phyloP scores from a whole-genome alignment of 2,888 invertebrate species.

The Drosophila rubida region DNA sequence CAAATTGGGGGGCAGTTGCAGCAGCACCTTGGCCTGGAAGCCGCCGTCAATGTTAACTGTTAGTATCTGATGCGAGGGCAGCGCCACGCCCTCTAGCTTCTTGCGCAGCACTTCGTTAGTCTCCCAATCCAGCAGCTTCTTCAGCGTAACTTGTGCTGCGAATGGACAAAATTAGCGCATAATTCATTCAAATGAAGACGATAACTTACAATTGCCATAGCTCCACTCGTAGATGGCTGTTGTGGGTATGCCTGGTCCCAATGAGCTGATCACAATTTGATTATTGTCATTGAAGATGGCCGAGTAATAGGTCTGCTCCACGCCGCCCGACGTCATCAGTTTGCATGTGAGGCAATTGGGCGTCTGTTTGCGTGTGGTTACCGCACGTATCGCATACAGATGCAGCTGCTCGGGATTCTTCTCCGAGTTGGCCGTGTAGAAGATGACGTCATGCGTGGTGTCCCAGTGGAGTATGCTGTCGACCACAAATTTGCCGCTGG shows the following conservation, averaged over 20 bases:
- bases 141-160: constrained; percentile 77
- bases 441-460: constrained; percentile 88
- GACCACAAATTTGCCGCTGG: constrained; percentile 89
- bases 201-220: constrained; percentile 71
- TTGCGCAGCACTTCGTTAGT: constrained; percentile 87
- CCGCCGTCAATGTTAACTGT: constrained; percentile 88
- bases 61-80: constrained; percentile 88
- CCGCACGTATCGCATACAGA: constrained; percentile 89
- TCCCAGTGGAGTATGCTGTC: constrained; percentile 91
- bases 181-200: accelerated
- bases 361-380: constrained; percentile 81
- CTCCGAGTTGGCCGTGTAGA: constrained; percentile 93
- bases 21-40: constrained; percentile 89
- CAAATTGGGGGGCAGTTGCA: constrained; percentile 91
- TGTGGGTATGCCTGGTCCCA: constrained; percentile 94
- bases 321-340: constrained; percentile 73
- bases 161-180: not conserved
- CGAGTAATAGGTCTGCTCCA: constrained; percentile 83
- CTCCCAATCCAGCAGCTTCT: constrained; percentile 87
- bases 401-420: constrained; percentile 92
- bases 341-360: constrained; percentile 92
- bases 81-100: constrained; percentile 85
- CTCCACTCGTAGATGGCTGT: constrained; percentile 86
- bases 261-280: constrained; percentile 91
- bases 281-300: constrained; percentile 90